phyloP scores from a whole-genome alignment of 2,797 vertebrate genomes.

The Pristis pectinata region DNA sequence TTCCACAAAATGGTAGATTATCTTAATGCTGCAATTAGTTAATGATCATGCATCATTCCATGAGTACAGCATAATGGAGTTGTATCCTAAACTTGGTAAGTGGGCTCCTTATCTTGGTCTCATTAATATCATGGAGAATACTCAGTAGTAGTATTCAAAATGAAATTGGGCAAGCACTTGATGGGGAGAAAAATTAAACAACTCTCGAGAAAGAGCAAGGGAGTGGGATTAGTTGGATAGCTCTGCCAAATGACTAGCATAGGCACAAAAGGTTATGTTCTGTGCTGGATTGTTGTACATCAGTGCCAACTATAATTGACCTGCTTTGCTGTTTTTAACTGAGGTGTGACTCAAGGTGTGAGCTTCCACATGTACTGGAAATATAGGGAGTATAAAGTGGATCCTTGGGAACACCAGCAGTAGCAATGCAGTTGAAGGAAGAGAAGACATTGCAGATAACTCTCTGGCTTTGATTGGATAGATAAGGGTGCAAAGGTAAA shows the following conservation, averaged over 20 bases:
- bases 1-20: not conserved
- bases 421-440: too few relatives aligned
- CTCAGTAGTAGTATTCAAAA: not conserved
- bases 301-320: not conserved
- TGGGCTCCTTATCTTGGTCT: not conserved
- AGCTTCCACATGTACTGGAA: too few relatives aligned
- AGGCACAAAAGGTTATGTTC: not conserved
- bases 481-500: too few relatives aligned
- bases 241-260: not conserved
- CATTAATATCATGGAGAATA: not conserved
- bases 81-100: not conserved
- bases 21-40: not conserved
- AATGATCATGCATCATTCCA: not conserved
- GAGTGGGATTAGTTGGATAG: too few relatives aligned
- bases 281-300: not conserved
- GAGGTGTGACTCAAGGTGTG: too few relatives aligned
- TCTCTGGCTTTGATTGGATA: too few relatives aligned
- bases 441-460: too few relatives aligned
- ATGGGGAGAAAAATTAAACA: not conserved
- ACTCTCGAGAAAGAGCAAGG: not conserved
- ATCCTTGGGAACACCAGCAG: too few relatives aligned
- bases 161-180: not conserved
- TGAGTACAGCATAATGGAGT: too few relatives aligned
- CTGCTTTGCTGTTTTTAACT: not conserved
- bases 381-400: too few relatives aligned